Conservation (phyloP, 2,888 invertebrate species). For the Selenia dentaria region DNA sequence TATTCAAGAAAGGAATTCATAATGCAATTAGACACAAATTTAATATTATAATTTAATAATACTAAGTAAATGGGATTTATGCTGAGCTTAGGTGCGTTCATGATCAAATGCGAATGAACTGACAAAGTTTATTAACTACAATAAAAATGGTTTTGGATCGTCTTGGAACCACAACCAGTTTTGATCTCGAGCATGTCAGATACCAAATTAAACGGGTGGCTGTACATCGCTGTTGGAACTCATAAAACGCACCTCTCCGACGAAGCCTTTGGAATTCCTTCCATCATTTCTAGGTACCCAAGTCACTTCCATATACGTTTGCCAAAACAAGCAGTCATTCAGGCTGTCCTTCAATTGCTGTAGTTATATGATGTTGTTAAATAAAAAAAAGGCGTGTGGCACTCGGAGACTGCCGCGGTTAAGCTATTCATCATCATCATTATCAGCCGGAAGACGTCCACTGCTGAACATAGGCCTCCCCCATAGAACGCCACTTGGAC, state of each 20-base stretch:
- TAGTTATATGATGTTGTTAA: slow-evolving; percentile 70
- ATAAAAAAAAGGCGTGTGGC: no score
- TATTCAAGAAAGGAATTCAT: no score
- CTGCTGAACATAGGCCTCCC: no score
- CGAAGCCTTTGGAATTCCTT: slow-evolving; percentile 70
- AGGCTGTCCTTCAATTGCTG: slow-evolving; percentile 73
- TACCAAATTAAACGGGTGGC: slow-evolving; percentile 52
- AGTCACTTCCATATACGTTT: slow-evolving; percentile 79
- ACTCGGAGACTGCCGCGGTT: no score
- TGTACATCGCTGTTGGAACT: slow-evolving; percentile 59
- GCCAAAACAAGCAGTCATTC: slow-evolving; percentile 61
- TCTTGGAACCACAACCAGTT: slow-evolving; percentile 25
- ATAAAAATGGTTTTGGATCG: slow-evolving; percentile 25
- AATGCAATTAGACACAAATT: no score
- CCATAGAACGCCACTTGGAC: no score
- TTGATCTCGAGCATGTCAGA: slow-evolving; percentile 41
- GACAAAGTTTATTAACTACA: slow-evolving; percentile 23
- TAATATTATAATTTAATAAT: no score
- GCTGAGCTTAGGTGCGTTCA: background rate
- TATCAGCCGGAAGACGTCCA: no score
- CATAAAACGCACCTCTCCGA: slow-evolving; percentile 69
- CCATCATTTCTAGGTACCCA: slow-evolving; percentile 78
- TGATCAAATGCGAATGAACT: slow-evolving; percentile 20
- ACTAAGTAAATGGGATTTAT: no score
- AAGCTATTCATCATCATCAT: slow-evolving; percentile 26